A percentile compares a stretch with the other conserved stretches of the same genome.
These are phyloP conservation scores for Lepas anatifera DNA, from an alignment of 2,888 invertebrate species.

Conservation along the genomic window DNA sequence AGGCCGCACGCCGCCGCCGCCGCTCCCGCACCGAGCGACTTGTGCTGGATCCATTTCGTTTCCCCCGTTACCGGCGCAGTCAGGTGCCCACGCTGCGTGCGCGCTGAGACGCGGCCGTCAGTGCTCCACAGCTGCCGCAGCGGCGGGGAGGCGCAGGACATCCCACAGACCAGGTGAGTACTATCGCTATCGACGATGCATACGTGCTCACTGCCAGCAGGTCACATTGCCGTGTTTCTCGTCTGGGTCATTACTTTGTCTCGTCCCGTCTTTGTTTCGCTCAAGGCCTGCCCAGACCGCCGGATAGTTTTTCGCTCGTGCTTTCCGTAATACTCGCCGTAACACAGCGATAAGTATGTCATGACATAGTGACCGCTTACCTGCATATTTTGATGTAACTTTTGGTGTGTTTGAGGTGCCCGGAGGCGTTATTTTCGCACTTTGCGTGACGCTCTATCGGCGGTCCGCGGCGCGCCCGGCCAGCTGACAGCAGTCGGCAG, in stretches of 20 bases:
- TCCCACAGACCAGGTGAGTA: neutral
- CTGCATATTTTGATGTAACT: neutral
- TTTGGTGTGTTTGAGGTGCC: neutral
- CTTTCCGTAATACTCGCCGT: no score
- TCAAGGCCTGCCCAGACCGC: neutral
- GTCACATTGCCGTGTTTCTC: neutral
- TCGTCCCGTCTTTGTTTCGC: neutral
- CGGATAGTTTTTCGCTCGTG: neutral
- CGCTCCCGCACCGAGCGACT: no score
- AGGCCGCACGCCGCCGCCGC: neutral
- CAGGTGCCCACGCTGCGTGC: neutral
- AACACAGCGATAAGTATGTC: neutral
- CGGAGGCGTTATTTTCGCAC: neutral
- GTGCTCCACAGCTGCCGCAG: neutral
- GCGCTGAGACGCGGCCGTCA: neutral
- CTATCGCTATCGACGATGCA: neutral
- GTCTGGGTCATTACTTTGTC: neutral
- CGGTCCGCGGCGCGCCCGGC: neutral
- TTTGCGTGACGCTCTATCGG: neutral
- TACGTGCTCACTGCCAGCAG: neutral
- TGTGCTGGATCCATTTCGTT: slow-evolving; percentile 11
- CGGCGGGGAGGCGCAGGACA: neutral
- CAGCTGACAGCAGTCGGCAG: neutral
- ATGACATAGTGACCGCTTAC: neutral
- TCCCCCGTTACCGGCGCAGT: slow-evolving; percentile 4